Evolutionary conservation across 2,888 invertebrate species (phyloP).

Genomic region (Sepioteuthis lessoniana): DNA sequence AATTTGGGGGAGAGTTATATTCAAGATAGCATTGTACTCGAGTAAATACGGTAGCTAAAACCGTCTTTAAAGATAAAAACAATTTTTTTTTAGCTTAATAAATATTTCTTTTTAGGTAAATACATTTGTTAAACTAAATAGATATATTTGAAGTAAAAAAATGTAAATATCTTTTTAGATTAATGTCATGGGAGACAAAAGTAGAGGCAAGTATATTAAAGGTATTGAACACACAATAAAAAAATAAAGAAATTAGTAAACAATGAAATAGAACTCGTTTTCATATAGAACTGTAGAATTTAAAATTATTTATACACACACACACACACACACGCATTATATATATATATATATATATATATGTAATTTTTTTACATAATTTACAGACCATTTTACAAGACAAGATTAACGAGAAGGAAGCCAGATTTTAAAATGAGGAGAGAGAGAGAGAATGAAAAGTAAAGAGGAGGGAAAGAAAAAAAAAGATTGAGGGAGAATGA

Average conservation of each 20-base stretch:
- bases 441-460: background rate
- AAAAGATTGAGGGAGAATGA: background rate
- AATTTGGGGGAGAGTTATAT: no score
- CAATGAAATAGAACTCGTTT: background rate
- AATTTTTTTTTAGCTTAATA: background rate
- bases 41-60: background rate
- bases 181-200: background rate
- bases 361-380: no score
- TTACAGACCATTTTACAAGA: slow-evolving; percentile 14
- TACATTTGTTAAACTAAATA: background rate
- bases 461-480: background rate
- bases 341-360: no score
- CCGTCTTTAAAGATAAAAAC: background rate
- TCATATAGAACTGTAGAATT: background rate
- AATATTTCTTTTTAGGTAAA: background rate
- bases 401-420: background rate
- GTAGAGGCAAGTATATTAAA: background rate
- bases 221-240: background rate
- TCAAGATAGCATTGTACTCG: background rate
- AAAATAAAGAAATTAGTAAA: background rate
- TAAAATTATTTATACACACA: background rate
- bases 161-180: background rate
- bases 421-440: background rate
- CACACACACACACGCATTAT: no score
- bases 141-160: background rate